Evolutionary conservation across 1,140 invertebrate species (phyloP), one percentile per base, ranked within the genome.

Genomic region (Phortica variegata): DNA sequence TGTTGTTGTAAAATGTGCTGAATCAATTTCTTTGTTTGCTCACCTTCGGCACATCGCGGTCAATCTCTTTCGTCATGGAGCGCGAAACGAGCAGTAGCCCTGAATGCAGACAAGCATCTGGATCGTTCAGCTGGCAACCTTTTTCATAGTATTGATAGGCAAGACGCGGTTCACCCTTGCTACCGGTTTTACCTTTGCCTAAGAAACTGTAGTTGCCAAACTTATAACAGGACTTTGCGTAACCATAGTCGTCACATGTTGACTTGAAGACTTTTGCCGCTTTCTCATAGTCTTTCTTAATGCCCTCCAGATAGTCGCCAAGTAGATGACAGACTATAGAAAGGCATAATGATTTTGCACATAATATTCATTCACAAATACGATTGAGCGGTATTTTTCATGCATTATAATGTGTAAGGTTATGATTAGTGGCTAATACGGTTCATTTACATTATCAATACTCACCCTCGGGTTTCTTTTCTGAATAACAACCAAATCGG

Each of bases 261-360:
- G 79, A 82, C 78, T 88, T 86, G 61, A 86, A 96, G 6, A 95
- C 81, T 61, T 84, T 84, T 0, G 79, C 82, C 0, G 93, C 91
- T 73, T 89, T 88, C 31, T 85, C 80, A 49, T 79, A 86, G 60
- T 96, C 87, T 63, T 85, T 85, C 58, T 88, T 87, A 1, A 95
- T 84, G 0, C 84, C 80, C 75, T 95, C 91, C 20, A 91, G 78
- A 76, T 88, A 96, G 77, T 95, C 91, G 1, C 87, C 93, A 2
- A 96, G 78, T 33, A 95, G 77, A 77, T 95, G 92, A 74, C 93
- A 97, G n/a, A 87, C 91, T 92, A n/a, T n/a, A 50, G n/a, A 81
- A 77, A 31, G 17, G 21, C 15, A 13, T 5, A 44, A 31, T 2
- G 33, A 21, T 8, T 6, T 5, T 18, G 16, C 15, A 8, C 13